Conservation (phyloP, 2,888 invertebrate genomes). For the Drosophila putrida region DNA sequence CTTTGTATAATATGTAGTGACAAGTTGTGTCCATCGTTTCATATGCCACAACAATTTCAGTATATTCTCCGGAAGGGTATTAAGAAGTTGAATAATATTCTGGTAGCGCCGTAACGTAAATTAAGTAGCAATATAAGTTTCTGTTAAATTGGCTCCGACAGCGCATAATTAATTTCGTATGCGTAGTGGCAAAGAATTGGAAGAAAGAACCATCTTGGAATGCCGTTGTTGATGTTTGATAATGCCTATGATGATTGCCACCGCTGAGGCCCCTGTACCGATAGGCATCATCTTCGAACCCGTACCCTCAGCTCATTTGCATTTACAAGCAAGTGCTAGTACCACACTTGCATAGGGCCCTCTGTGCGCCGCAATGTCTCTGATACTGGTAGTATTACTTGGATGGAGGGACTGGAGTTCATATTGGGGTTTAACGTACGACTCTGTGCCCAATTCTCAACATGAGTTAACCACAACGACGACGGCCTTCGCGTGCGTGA, state of each 20-base stretch:
- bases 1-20: too few species aligned
- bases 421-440: conserved; percentile 61
- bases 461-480: conserved; percentile 45
- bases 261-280: conserved; percentile 30
- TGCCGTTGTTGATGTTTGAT: conserved; percentile 65
- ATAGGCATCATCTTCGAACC: conserved; percentile 55
- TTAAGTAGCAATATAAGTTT: conserved; percentile 78
- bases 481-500: conserved; percentile 83
- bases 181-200: conserved; percentile 63
- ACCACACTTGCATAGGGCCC: conserved; percentile 34
- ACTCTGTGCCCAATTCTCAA: conserved; percentile 70
- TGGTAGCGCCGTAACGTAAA: conserved; percentile 78
- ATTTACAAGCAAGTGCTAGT: conserved; percentile 48
- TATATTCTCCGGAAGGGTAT: conserved; percentile 4
- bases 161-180: conserved; percentile 79
- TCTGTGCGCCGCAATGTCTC: conserved; percentile 43
- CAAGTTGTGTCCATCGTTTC: neutral
- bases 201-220: conserved; percentile 67
- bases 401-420: conserved; percentile 2
- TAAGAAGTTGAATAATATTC: conserved; percentile 55
- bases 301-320: conserved; percentile 49
- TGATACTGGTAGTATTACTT: conserved; percentile 15
- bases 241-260: conserved; percentile 67
- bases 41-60: too few species aligned
- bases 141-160: conserved; percentile 76